phyloP scores from a whole-genome alignment of 2,888 invertebrate genomes.

The Sphaerophoria rueppellii region DNA sequence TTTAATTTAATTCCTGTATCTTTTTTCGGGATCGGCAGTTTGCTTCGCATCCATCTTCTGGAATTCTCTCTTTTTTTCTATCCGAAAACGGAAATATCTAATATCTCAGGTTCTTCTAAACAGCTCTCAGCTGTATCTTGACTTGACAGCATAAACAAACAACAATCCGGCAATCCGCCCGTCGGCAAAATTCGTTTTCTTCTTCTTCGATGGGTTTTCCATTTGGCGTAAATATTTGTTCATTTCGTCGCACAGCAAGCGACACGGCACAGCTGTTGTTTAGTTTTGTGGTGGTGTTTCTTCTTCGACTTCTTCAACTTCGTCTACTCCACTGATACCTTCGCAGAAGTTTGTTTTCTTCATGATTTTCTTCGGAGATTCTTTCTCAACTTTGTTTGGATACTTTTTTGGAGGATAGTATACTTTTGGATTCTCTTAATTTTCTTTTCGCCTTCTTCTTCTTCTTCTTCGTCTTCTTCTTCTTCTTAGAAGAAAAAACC shows the following conservation, averaged over 20 bases:
- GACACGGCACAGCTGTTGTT: conserved; percentile 68
- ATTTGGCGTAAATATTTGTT: conserved; percentile 5
- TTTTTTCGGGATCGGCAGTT: conserved; percentile 71
- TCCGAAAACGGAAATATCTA: neutral
- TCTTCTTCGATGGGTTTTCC: conserved; percentile 21
- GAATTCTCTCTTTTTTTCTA: conserved; percentile 2
- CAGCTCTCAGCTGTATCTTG: conserved; percentile 15
- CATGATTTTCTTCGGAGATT: conserved; percentile 3
- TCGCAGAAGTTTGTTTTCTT: conserved; percentile 19
- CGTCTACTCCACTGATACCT: neutral
- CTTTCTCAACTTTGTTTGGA: no score
- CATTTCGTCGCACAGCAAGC: neutral
- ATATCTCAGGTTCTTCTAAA: conserved; percentile 11
- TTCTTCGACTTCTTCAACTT: neutral
- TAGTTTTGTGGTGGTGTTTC: neutral
- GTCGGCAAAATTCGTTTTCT: conserved; percentile 26
- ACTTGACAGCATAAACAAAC: conserved; percentile 66
- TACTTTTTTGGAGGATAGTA: neutral
- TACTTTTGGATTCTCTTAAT: conserved; percentile 24
- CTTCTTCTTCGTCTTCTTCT: neutral
- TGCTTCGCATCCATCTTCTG: conserved; percentile 44
- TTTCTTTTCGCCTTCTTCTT: conserved; percentile 13
- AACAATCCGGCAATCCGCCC: conserved; percentile 19
- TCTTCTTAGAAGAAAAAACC: neutral
- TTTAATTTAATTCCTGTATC: conserved; percentile 72